phyloP scores from a whole-genome alignment of 2,113 vertebrate species.

The Paramormyrops kingsleyae region DNA sequence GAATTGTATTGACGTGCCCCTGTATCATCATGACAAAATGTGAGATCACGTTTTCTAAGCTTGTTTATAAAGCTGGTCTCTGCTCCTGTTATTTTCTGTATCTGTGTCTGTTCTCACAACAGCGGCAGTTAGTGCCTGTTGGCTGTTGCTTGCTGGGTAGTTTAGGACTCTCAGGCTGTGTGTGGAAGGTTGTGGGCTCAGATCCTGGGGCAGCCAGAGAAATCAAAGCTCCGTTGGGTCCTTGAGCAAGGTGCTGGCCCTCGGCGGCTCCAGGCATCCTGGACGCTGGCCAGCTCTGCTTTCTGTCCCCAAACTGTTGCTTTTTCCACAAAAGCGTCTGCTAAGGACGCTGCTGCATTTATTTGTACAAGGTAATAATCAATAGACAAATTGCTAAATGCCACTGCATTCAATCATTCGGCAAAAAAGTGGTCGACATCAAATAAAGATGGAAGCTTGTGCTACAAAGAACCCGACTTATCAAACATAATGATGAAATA shows the following conservation, averaged over 20 bases:
- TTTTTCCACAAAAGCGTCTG: background rate
- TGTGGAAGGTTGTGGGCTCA: background rate
- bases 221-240: background rate
- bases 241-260: background rate
- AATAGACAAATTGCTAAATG: background rate
- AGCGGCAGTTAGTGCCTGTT: background rate
- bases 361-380: background rate
- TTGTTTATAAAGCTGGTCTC: background rate
- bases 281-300: background rate
- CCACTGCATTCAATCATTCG: background rate
- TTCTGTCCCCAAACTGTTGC: background rate
- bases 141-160: background rate
- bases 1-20: background rate
- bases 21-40: background rate
- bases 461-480: background rate
- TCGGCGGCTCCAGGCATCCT: background rate
- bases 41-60: background rate
- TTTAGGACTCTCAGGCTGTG: background rate
- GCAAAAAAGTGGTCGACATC: background rate
- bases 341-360: background rate
- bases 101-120: background rate
- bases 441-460: background rate
- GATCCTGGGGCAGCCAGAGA: background rate
- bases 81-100: background rate
- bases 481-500: background rate